Base-by-base conservation (phyloP, 2,113 vertebrate species). In the Lichenostomus cassidix region DNA sequence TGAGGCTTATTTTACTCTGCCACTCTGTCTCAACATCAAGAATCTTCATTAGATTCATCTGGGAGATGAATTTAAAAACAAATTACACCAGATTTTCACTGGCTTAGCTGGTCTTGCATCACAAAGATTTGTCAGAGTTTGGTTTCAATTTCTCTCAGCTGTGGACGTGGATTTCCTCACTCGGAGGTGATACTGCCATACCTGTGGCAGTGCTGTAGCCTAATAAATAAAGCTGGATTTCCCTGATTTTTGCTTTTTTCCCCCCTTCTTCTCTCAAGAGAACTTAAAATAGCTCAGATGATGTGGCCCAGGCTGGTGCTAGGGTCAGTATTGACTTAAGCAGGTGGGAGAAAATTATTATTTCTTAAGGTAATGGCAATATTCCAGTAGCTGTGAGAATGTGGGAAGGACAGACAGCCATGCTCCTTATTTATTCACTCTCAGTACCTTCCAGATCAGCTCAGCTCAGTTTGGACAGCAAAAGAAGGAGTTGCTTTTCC, bases 101-200 rank as follows among this genome's bases (percentile, higher is more conserved):
- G 29, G 9, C 31, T 53, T 15, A 7, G 21, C 23, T 70, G 25
- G 12, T 37, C 20, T 5, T 71, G 16, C 64, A 37, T 33, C 62
- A 33, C 10, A 62, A 76, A 58, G 15, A 6, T 55, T 55, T 33
- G n/a, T 81, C 68, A 50, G 42, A 41, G 13, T 87, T 18, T 58
- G 27, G 33, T 41, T 39, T 39, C n/a, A 11, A 6, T 47, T 0
- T 0, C 18, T 64, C 29, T 35, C 47, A 42, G 0, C 11, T 56
- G 33, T n/a, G 60, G 47, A 50, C 8, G 8, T 3, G 23, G 18
- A 22, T 65, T 86, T 87, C 49, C 52, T 84, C 33, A 50, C 52
- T 15, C 5, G 21, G 33, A 68, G 33, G 35, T 11, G 39, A 70
- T 44, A 31, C 7, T 63, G 49, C 35, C 31, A 5, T 10, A 4